Percentiles rank a stretch among this genome's conserved stretches.
Conservation (phyloP, 2,797 vertebrate genomes). For the Eupleurogrammus muticus region DNA sequence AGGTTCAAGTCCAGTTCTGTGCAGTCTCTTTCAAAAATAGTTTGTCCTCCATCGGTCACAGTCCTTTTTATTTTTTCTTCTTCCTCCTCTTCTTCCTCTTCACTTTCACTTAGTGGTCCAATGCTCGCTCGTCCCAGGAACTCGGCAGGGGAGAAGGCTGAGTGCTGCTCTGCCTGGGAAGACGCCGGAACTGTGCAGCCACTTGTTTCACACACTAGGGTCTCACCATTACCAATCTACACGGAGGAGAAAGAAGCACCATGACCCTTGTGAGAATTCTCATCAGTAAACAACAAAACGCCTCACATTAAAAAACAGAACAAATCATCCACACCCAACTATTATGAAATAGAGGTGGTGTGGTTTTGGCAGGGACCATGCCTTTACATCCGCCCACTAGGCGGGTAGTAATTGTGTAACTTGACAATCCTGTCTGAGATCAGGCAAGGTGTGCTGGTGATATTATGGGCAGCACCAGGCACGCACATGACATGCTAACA, state of each 20-base stretch:
- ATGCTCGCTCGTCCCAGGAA: slow-evolving; percentile 84
- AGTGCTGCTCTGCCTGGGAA: slow-evolving; percentile 72
- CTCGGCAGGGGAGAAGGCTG: slow-evolving; percentile 81
- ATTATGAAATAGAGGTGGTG: background rate
- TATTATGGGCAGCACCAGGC: slow-evolving; percentile 3
- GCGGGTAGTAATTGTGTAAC: too few species aligned
- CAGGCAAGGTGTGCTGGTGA: background rate
- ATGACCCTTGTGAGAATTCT: background rate
- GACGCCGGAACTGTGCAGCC: slow-evolving; percentile 67
- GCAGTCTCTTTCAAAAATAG: slow-evolving; percentile 92
- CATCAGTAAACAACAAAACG: background rate
- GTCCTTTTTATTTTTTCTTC: slow-evolving; percentile 81
- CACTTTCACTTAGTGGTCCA: slow-evolving; percentile 90
- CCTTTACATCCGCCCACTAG: too few species aligned
- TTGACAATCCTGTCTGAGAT: too few species aligned
- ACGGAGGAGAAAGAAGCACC: slow-evolving; percentile 14
- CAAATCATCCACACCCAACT: background rate
- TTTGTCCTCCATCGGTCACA: slow-evolving; percentile 73
- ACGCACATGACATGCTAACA: background rate
- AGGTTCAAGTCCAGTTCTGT: slow-evolving; percentile 94
- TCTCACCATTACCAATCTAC: slow-evolving; percentile 79
- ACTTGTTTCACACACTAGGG: slow-evolving; percentile 58
- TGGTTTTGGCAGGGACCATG: too few species aligned
- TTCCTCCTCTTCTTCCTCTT: slow-evolving; percentile 80
- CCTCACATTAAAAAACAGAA: too few species aligned